Evolutionary conservation across 2,888 invertebrate species (phyloP), one percentile per base, ranked within the genome.

Genomic region (Hirudinaria manillensis): DNA sequence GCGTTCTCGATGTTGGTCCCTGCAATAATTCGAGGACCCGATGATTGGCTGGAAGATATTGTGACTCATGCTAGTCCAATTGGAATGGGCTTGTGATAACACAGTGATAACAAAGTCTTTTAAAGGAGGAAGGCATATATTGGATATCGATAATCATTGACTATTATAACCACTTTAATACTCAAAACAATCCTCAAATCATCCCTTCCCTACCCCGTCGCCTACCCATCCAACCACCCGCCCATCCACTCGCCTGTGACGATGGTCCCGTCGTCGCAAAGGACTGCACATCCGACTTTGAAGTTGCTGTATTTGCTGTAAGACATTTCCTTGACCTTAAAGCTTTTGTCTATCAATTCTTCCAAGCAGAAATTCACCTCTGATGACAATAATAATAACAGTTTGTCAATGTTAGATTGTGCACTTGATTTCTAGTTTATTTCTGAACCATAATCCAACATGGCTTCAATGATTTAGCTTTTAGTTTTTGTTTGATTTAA

Each of bases 1-100:
- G 89, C 88, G 84, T 93, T 96, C 85, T 97, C 97, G 29, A 97
- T 89, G 83, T 97, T 97, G 83, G 93, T 93, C 1, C 95, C 95
- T 38, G 73, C 13, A 70, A 32, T 7, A 13, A 16, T 45, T 45
- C n/a, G n/a, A n/a, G n/a, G 24, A 65, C 51, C 21, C 16, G 21
- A 16, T 53, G 21, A 45, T 45, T 6, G 13, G 16, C 13, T 16
- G 45, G 45, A n/a, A n/a, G n/a, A n/a, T n/a, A n/a, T n/a, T n/a
- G n/a, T n/a, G n/a, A n/a, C n/a, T n/a, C n/a, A n/a, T n/a, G n/a
- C n/a, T n/a, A n/a, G n/a, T n/a, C n/a, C n/a, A n/a, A n/a, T n/a
- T n/a, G 38, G 10, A 38, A 38, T 38, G 38, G 38, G 38, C 10
- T 38, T 38, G 10, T 38, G 38, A 38, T 3, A n/a, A n/a, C n/a